Evolutionary conservation across 2,888 invertebrate species (phyloP).

Genomic region (Lordiphosa andalusiaca): DNA sequence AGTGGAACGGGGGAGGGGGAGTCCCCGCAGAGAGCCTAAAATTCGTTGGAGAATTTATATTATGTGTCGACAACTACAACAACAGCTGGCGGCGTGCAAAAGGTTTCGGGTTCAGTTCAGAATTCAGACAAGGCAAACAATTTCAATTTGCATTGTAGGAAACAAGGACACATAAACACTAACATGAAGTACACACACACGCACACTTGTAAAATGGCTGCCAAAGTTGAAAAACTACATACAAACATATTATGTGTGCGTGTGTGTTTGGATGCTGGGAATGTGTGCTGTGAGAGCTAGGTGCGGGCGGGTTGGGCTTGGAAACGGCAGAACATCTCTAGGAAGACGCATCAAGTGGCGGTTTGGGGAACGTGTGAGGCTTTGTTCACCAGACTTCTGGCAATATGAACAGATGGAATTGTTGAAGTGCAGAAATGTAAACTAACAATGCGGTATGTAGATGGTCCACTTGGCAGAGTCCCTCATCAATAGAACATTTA

Average conservation of each 20-base stretch:
- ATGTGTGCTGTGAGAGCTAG: not conserved
- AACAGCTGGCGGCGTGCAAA: constrained; percentile 44
- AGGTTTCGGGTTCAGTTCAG: constrained; percentile 52
- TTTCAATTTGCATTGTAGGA: constrained; percentile 69
- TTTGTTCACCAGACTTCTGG: constrained; percentile 9
- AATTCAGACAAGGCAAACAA: constrained; percentile 70
- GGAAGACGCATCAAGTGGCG: not conserved
- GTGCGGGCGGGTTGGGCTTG: too few species aligned
- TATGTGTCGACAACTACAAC: constrained; percentile 65
- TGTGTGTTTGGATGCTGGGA: too few species aligned
- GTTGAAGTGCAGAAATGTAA: constrained; percentile 4
- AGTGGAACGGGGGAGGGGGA: not conserved
- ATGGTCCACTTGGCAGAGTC: too few species aligned
- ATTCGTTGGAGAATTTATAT: constrained; percentile 68
- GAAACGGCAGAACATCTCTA: not conserved
- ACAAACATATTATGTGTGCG: not conserved
- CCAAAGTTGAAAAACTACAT: constrained; percentile 56
- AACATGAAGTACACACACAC: constrained; percentile 14
- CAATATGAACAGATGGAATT: constrained; percentile 10
- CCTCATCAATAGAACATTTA: too few species aligned
- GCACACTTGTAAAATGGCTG: constrained; percentile 43
- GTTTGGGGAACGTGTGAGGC: constrained; percentile 2
- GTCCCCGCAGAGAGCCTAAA: constrained; percentile 47
- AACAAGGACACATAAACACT: constrained; percentile 40
- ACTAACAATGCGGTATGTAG: not conserved